Conservation (phyloP, 2,113 vertebrate species). For the Alosa alosa region DNA sequence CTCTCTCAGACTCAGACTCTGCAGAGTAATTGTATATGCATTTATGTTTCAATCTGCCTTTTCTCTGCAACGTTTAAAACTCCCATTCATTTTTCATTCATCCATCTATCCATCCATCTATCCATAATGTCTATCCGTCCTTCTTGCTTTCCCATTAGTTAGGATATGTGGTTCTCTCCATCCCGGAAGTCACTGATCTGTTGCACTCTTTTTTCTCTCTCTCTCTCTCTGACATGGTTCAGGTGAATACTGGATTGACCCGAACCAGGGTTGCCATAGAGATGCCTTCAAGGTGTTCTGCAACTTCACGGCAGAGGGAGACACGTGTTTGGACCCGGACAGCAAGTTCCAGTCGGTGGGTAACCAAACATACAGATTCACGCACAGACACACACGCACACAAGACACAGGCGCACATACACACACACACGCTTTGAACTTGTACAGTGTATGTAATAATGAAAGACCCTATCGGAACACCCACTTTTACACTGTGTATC, state of each 20-base stretch:
- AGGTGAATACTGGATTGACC: slow-evolving; percentile 99
- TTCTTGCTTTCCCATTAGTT: no score
- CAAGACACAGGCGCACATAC: neutral
- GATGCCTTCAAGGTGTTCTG: slow-evolving; percentile 97
- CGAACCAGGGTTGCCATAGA: slow-evolving; percentile 94
- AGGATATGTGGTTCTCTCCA: no score
- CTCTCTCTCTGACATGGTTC: neutral
- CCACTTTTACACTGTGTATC: neutral
- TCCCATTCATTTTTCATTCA: no score
- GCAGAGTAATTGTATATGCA: no score
- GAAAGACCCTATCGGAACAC: no score
- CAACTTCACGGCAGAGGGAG: slow-evolving; percentile 93
- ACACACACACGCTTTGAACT: neutral
- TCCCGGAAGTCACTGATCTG: neutral
- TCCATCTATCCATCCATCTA: no score
- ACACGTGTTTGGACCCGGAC: slow-evolving; percentile 90
- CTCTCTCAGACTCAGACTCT: neutral
- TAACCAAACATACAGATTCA: slow-evolving; percentile 40
- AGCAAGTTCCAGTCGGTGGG: slow-evolving; percentile 94
- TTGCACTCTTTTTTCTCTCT: neutral
- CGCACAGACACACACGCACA: neutral
- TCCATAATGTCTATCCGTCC: no score
- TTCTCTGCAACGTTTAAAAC: no score
- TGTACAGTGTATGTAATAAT: no score
- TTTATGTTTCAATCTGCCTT: no score